Evolutionary conservation across 2,888 invertebrate species (phyloP), one percentile per base, ranked within the genome.

Genomic region (Drepanosiphum platanoidis): DNA sequence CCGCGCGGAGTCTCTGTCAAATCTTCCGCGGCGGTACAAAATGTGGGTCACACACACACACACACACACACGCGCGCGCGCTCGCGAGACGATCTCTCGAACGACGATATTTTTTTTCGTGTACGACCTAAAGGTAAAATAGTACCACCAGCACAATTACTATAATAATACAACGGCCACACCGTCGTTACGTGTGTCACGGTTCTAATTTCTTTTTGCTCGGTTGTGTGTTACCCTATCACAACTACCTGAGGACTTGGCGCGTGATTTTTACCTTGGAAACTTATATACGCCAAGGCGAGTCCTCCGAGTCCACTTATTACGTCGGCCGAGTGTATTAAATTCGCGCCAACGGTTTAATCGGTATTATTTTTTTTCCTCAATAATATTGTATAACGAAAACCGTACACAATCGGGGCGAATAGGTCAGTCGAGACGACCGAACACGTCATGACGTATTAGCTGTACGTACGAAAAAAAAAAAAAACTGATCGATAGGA

Each of bases 401-500:
- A 39, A 77, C 36, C 30, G 22, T 3, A 0, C 66, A 58, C 3
- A 42, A 36, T 18, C 18, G 0, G 36, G 34, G 36, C 18, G 70
- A 71, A 70, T 70, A 80, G 70, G 80, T 80, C 58, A 64, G 68
- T 11, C 22, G 30, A 70, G n/a, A 34, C 46, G 8, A 30, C n/a
- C 7, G n/a, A 11, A 15, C n/a, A 34, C 32, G n/a, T 75, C n/a
- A 34, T 58, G 9, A 77, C 64, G 7, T n/a, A n/a, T 27, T 36
- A 36, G 22, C 3, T 34, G 2, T 2, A 30, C 32, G 52, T 75
- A 75, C 22, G 27, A 70, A 68, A 66, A 7, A 61, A 18, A 61
- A 61, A 61, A n/a, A 70, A 71, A 61, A 30, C 27, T 27, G 36
- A 84, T 84, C 66, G 30, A 84, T 77, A 77, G 52, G 52, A 84